A percentile compares a stretch with the other conserved stretches of the same genome.
Conservation (phyloP, 2,888 invertebrate species). For the Chesias legatella region DNA sequence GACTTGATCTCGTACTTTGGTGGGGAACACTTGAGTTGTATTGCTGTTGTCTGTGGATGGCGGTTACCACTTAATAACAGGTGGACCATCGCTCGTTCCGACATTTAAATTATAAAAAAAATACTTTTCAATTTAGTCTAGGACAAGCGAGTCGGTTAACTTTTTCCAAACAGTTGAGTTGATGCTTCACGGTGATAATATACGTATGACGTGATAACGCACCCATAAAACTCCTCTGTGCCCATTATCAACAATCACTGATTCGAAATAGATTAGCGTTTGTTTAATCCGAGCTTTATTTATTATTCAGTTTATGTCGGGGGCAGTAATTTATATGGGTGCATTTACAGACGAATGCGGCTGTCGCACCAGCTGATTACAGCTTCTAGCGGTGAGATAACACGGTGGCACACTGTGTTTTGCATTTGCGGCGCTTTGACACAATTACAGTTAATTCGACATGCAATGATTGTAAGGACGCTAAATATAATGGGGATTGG, state of each 20-base stretch:
- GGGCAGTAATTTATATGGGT: constrained; percentile 38
- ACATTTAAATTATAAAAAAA: no score
- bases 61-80: no score
- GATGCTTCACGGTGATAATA: constrained; percentile 11
- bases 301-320: constrained; percentile 43
- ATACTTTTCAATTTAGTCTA: not conserved
- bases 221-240: constrained; percentile 32
- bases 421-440: constrained; percentile 42
- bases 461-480: constrained; percentile 55
- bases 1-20: no score
- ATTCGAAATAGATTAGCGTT: constrained; percentile 35
- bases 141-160: constrained; percentile 5
- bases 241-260: constrained; percentile 37
- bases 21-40: no score
- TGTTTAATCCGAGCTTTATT: constrained; percentile 37
- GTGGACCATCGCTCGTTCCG: no score
- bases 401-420: constrained; percentile 30
- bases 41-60: no score
- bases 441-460: constrained; percentile 61
- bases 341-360: constrained; percentile 41
- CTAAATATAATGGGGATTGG: constrained; percentile 70
- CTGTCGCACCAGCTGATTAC: constrained; percentile 40
- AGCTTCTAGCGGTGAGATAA: constrained; percentile 35
- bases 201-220: constrained; percentile 29
- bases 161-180: constrained; percentile 20